Evolutionary conservation across 1,140 invertebrate genomes (phyloP).

Genomic region (Physella acuta): DNA sequence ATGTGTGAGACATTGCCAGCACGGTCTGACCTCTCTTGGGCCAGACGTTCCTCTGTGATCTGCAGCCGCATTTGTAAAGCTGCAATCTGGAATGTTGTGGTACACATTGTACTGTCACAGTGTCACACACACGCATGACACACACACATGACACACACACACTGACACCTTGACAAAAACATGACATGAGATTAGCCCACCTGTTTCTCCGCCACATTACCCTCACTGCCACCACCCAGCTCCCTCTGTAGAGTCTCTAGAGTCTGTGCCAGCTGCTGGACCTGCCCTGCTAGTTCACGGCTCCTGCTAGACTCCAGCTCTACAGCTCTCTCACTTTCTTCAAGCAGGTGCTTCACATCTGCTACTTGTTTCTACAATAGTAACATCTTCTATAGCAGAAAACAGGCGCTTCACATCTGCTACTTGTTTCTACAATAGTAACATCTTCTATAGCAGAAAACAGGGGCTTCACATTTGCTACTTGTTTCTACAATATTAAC

Average conservation of each 20-base stretch:
- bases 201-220: slow-evolving; percentile 42
- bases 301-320: slow-evolving; percentile 36
- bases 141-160: no score
- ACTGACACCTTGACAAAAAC: no score
- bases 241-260: slow-evolving; percentile 50
- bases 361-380: no score
- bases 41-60: slow-evolving; percentile 54
- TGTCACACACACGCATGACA: no score
- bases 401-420: no score
- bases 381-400: no score
- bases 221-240: slow-evolving; percentile 36
- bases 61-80: slow-evolving; percentile 49
- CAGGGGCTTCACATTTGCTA: no score
- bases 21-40: slow-evolving; percentile 53
- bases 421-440: no score
- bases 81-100: slow-evolving; percentile 46
- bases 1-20: slow-evolving; percentile 52
- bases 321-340: slow-evolving; percentile 46
- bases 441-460: background rate
- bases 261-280: slow-evolving; percentile 46
- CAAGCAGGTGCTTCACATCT: slow-evolving; percentile 45
- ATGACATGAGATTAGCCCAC: slow-evolving; percentile 17
- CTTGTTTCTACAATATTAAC: no score
- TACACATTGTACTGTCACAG: no score
- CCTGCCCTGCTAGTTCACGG: slow-evolving; percentile 30